Base-by-base conservation (phyloP, 1,140 invertebrate genomes). In the Drosophila paulistorum region DNA sequence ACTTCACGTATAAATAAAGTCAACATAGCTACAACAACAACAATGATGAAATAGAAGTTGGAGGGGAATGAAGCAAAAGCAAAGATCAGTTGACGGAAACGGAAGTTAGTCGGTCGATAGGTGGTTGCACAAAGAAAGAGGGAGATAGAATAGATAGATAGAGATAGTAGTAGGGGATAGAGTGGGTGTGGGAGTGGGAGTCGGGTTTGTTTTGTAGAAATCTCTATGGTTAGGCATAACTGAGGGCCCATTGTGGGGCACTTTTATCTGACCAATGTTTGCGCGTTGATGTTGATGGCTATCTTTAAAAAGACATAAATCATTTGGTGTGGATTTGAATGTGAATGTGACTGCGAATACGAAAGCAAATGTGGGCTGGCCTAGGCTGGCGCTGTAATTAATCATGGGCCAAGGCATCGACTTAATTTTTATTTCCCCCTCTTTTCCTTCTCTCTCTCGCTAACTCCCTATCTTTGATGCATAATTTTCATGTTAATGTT, bases 251-350 rank as follows among this genome's bases (percentile, higher is more conserved):
- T 86, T 86, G 82, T 81, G 74, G 71, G 78, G 78, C 71, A 57
- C 78, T 65, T 71, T 85, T 85, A 85, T 86, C 82, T 81, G 72
- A 54, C 64, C 79, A 73, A 63, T 77, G 82, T 77, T 82, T 82
- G 71, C 68, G 74, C 83, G 79, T 86, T 86, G 79, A 86, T 85
- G 82, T 81, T 85, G 82, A 87, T 87, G 79, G 83, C 83, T 86
- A 86, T 86, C 82, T 86, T 86, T 87, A 86, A 86, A 86, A 86
- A 74, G 79, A 86, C 82, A 86, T 86, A 86, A 86, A 86, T 86
- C 82, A 86, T 79, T 75, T 71, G 6, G 55, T 51, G 7, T 51
- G 17, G 45, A 51, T 51, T 51, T 51, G 45, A 51, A 51, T 51
- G 45, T 51, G 45, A 51, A 51, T n/a, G 23, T 45, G 35, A 63